A percentile compares a stretch with the other conserved stretches of the same genome.
phyloP scores from a whole-genome alignment of 1,140 invertebrate genomes.

The Pinna nobilis region DNA sequence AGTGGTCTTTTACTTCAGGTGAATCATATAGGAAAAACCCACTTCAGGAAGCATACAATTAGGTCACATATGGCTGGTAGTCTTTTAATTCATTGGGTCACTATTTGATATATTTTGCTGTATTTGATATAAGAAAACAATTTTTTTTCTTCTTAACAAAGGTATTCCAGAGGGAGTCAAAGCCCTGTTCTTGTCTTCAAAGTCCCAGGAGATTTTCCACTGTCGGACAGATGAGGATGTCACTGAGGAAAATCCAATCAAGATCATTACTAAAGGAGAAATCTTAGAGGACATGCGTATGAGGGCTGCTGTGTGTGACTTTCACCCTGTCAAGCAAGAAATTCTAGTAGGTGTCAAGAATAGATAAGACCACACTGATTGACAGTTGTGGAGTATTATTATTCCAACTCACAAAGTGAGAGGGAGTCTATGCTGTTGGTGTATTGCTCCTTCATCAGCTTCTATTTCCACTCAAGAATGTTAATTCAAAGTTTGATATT shows the following conservation, averaged over 20 bases:
- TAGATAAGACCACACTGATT: no score
- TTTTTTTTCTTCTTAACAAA: slow-evolving; percentile 41
- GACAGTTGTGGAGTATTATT: no score
- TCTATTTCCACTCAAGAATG: neutral
- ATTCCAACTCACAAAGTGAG: no score
- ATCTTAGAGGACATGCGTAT: slow-evolving; percentile 72
- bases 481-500: no score
- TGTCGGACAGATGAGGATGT: slow-evolving; percentile 70
- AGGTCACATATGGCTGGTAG: neutral
- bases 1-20: neutral
- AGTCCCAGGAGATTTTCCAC: slow-evolving; percentile 71
- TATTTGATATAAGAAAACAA: neutral
- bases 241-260: slow-evolving; percentile 69
- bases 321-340: slow-evolving; percentile 69
- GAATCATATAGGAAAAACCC: no score
- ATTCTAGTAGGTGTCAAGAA: slow-evolving; percentile 68
- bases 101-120: neutral
- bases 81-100: neutral
- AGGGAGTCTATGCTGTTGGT: neutral
- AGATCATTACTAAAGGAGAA: slow-evolving; percentile 69
- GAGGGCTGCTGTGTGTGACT: slow-evolving; percentile 72
- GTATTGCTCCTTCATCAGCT: no score
- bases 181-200: slow-evolving; percentile 71
- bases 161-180: slow-evolving; percentile 67
- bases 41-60: no score